A percentile compares a stretch with the other conserved stretches of the same genome.
These are phyloP conservation scores for Paragorgia papillata DNA, from an alignment of 92 coral and sea anemone genomes.

Conservation along the genomic window DNA sequence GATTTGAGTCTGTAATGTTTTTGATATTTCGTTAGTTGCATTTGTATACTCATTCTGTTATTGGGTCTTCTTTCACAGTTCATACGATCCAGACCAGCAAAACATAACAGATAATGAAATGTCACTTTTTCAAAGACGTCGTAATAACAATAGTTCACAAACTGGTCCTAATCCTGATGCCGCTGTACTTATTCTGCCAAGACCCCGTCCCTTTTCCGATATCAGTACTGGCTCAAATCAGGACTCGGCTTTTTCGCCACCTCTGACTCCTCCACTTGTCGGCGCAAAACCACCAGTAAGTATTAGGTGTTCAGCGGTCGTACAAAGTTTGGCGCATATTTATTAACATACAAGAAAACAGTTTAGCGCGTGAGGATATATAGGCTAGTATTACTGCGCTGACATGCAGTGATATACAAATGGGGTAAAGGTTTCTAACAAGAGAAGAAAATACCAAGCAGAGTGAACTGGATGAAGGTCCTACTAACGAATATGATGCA, in stretches of 20 bases:
- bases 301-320: neutral
- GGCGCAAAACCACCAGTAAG: conserved; percentile 47
- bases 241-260: conserved; percentile 28
- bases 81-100: neutral
- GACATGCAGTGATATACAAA: too few species aligned
- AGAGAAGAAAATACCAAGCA: too few species aligned
- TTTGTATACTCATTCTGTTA: neutral
- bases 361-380: too few species aligned
- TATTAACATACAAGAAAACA: too few species aligned
- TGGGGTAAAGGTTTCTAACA: too few species aligned
- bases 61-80: neutral
- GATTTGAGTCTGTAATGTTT: too few species aligned
- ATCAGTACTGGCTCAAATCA: conserved; percentile 37
- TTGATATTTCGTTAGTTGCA: neutral
- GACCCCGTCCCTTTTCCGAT: conserved; percentile 44
- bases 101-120: neutral
- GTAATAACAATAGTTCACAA: conserved; percentile 44
- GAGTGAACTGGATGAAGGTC: too few species aligned
- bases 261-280: conserved; percentile 35
- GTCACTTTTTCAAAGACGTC: conserved; percentile 38
- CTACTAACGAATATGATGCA: too few species aligned
- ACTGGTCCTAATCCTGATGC: conserved; percentile 51
- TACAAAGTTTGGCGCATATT: too few species aligned
- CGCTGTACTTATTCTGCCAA: conserved; percentile 21
- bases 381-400: too few species aligned